Percentiles rank a stretch among this genome's conserved stretches.
Evolutionary conservation across 2,888 invertebrate genomes (phyloP).

Genomic region (Entomobrya proxima): DNA sequence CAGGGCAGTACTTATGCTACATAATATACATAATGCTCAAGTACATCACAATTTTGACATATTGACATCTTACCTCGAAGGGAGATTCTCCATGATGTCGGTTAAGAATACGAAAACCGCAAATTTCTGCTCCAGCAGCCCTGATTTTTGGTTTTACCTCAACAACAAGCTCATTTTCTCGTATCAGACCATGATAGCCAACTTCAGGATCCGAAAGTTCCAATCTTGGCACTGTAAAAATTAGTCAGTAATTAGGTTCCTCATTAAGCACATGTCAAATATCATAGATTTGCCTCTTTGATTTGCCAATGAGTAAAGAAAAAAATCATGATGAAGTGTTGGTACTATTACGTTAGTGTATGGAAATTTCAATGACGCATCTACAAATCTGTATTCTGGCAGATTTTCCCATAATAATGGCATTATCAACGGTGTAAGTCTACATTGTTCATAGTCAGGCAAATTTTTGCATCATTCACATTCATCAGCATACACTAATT

Average conservation of each 20-base stretch:
- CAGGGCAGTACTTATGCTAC: background rate
- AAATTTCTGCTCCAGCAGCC: conserved; percentile 87
- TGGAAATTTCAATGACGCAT: too few relatives aligned
- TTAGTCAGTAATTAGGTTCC: background rate
- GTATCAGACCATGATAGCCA: conserved; percentile 94
- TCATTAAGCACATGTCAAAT: too few relatives aligned
- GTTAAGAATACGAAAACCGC: conserved; percentile 92
- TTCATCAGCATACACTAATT: too few relatives aligned
- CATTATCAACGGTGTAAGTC: too few relatives aligned
- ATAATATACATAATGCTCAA: background rate
- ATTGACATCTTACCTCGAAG: conserved; percentile 85
- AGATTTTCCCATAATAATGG: too few relatives aligned
- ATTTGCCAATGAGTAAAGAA: too few relatives aligned
- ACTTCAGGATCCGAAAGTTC: conserved; percentile 89
- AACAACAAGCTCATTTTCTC: conserved; percentile 93
- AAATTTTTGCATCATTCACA: too few relatives aligned
- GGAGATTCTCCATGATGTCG: conserved; percentile 95
- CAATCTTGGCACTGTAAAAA: conserved; percentile 82
- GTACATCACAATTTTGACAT: background rate
- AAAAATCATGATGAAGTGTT: too few relatives aligned
- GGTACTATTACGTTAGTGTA: too few relatives aligned
- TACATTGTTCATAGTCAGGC: too few relatives aligned
- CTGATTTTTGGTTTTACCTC: conserved; percentile 95
- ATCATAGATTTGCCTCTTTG: too few relatives aligned
- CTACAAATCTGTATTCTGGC: too few relatives aligned